Base-by-base conservation (phyloP, 2,113 vertebrate species). In the Casuarius casuarius region DNA sequence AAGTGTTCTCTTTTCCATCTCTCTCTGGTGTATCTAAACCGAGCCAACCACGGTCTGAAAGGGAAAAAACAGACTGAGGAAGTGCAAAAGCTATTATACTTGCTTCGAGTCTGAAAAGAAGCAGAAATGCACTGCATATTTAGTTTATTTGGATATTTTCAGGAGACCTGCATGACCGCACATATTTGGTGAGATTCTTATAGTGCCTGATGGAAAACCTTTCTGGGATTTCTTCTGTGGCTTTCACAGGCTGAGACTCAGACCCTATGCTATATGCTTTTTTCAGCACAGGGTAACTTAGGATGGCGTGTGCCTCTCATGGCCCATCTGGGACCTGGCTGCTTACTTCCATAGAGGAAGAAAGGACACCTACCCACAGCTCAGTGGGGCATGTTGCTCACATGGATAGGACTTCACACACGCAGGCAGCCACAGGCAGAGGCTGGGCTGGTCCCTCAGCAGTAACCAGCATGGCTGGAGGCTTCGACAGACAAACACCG, bases 301-400 rank as follows among this genome's bases (percentile, higher is more conserved):
- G 40, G 31, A 13, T 38, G 16, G 5, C 0, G 0, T 29, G 21
- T 46, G 18, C 72, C 42, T 85, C 4, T 3, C n/a, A 22, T 35
- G 44, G 14, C 10, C 38, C 17, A 15, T 0, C 2, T 84, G 52
- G 7, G 12, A 48, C 29, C 5, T 2, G 33, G 44, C 5, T 52
- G 15, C 38, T 87, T 91, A 31, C 14, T 35, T 71, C n/a, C 23
- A 22, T 12, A 59, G 49, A 28, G 78, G 40, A 76, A 70, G 58
- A 77, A 44, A 25, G 79, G 35, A 84, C 28, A 23, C 8, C 31
- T 40, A 8, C 48, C 16, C 52, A 35, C 25, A 35, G 33, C 18
- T 20, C 48, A 52, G 2, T 63, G 51, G 49, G 40, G n/a, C 40
- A 42, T 0, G 0, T 14, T 70, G 42, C 18, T 78, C 19, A 46